Evolutionary conservation across 2,113 vertebrate species (phyloP), one percentile per base, ranked within the genome.

Genomic region (Micronycteris hirsuta): DNA sequence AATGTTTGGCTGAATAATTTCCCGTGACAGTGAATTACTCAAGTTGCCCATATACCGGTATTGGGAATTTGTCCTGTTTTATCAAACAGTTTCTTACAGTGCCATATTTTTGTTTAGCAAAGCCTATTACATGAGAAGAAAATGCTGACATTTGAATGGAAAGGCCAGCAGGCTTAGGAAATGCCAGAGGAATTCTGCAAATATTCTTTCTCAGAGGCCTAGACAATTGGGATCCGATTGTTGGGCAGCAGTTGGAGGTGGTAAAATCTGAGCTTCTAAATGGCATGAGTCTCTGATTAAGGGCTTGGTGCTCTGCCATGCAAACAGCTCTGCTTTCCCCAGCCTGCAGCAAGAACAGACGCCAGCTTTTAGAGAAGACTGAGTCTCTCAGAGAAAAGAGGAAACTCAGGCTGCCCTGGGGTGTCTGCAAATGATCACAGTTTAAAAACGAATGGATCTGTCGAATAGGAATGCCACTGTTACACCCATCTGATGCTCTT

Each of bases 161-260:
- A 97, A 95, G 94, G 76, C 84, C 84, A 95, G 77, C 78, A 63
- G 54, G 68, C 49, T 91, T 70, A 63, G 94, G 63, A 95, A 96
- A 97, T 96, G 86, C 85, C 92, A 93, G 73, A 95, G 91, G 56
- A 92, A 95, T 97, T 95, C 76, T 95, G 54, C 93, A 96, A 93
- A 96, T 93, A 89, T 70, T 58, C 86, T 91, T 94, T 94, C 49
- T 90, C 61, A 67, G 78, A 91, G 86, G 89, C 95, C 86, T 83
- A 63, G 68, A 96, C 96, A 95, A 93, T 93, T 84, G 91, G 68
- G 49, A 94, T 95, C 63, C 94, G 47, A 91, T 97, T 97, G 73
- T 93, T 58, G 56, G 67, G 93, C 58, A 97, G 86, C 96, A 97
- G 95, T 97, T 97, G 96, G 96, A 97, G 90, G 78, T 77, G 89